Evolutionary conservation across 2,797 vertebrate species (phyloP).

Genomic region (Aulostomus chinensis): DNA sequence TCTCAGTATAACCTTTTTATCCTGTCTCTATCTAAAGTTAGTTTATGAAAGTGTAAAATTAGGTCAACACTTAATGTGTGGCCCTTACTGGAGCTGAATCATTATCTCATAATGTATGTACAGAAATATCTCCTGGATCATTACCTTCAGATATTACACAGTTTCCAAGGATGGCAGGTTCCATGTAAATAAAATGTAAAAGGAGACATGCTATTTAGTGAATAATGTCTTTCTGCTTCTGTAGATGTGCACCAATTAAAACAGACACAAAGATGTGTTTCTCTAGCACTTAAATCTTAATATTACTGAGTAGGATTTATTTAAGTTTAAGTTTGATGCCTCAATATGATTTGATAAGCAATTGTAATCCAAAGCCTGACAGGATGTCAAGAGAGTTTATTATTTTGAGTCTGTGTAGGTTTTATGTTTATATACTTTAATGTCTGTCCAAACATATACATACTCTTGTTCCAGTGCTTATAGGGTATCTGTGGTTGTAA

Average conservation of each 20-base stretch:
- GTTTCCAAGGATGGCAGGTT: conserved; percentile 9
- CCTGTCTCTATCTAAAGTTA: too few species aligned
- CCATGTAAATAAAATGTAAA: conserved; percentile 35
- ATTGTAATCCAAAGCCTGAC: conserved; percentile 5
- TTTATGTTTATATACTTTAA: conserved; percentile 27
- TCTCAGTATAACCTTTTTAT: too few species aligned
- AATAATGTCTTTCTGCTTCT: too few species aligned
- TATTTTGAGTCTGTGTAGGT: conserved; percentile 13
- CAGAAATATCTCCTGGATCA: too few species aligned
- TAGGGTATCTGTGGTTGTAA: conserved; percentile 32
- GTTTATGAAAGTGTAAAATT: too few species aligned
- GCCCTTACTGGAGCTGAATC: too few species aligned
- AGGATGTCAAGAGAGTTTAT: too few species aligned
- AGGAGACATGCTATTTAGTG: too few species aligned
- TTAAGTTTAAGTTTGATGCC: conserved; percentile 11
- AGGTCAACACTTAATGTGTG: too few species aligned
- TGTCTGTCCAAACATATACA: conserved; percentile 9
- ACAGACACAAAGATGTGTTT: conserved; percentile 4
- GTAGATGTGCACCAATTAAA: conserved; percentile 13
- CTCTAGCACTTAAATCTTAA: conserved; percentile 24
- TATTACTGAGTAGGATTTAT: conserved; percentile 32
- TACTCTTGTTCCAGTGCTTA: conserved; percentile 27
- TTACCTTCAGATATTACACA: neutral
- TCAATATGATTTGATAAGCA: conserved; percentile 2
- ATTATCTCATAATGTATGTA: too few species aligned